Evolutionary conservation across 2,797 vertebrate genomes (phyloP).

Genomic region (Phyllotis vaccarum): DNA sequence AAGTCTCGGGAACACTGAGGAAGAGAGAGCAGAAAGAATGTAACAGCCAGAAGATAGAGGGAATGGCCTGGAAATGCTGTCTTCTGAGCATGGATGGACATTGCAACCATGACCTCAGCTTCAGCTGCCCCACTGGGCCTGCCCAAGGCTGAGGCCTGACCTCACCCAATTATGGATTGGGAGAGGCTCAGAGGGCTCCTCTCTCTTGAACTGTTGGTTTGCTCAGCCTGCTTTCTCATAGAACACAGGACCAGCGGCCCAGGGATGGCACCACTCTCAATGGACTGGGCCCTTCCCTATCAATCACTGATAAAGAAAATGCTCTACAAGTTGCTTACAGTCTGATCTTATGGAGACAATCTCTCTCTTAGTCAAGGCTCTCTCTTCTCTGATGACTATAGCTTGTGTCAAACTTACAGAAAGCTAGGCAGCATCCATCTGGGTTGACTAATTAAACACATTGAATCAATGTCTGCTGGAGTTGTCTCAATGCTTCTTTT

Average conservation of each 20-base stretch:
- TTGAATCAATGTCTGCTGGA: neutral
- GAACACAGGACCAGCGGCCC: no score
- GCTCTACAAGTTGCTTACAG: neutral
- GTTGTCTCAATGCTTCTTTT: neutral
- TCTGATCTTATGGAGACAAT: neutral
- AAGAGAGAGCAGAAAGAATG: neutral
- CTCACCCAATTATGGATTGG: no score
- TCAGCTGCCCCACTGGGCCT: neutral
- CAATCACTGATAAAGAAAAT: neutral
- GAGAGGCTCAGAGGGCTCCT: neutral
- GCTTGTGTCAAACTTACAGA: neutral
- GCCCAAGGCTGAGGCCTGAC: neutral
- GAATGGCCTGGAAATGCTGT: no score
- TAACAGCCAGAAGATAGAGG: neutral
- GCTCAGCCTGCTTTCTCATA: no score
- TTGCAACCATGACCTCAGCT: no score
- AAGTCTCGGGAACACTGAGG: neutral
- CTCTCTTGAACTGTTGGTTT: neutral
- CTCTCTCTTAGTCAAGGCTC: neutral
- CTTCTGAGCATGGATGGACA: neutral
- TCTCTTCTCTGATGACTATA: neutral
- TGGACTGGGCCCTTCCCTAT: no score
- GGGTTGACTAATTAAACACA: neutral
- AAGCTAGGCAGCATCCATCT: neutral
- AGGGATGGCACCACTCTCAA: neutral